Evolutionary conservation across 1,140 invertebrate species (phyloP), one percentile per base, ranked within the genome.

Genomic region (Drosophila pandora): DNA sequence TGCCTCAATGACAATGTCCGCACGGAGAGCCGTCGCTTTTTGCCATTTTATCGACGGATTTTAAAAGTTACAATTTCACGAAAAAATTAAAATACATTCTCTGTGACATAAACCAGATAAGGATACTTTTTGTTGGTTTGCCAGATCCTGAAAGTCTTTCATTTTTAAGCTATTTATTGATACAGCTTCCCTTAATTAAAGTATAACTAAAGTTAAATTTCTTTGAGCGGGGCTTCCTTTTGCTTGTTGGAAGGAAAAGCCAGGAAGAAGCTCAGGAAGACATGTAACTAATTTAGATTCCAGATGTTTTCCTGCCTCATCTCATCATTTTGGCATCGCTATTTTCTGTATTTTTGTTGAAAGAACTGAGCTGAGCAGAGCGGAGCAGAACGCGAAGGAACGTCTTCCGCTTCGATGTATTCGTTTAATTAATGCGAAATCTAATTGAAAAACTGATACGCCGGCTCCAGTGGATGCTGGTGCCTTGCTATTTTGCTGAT

Each of bases 401-500:
- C 43, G 37, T 60, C 64, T 59, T 47, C 57, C 43, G 54, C 45
- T 47, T 52, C 21, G 30, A 54, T 76, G 56, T 55, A 52, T 54
- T 70, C 63, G 76, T 76, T 77, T 82, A 80, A 77, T 81, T 76
- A 82, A 82, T 82, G 79, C 63, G 79, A 81, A 76, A 74, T 81
- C 78, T 80, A 81, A 82, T 82, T 80, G 73, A 77, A 76, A 77
- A 82, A 80, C 68, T 58, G 79, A 80, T 80, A 82, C 73, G 60
- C 62, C 25, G 57, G 43, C 37, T 62, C 61, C n/a, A 6, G n/a
- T 43, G 41, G 17, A 13, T 43, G 41, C 41, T 43, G n/a, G 4
- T 41, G 39, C 39, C 32, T 34, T 37, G 9, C 13, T n/a, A 13
- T 6, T 43, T 47, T 22, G 43, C 43, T 47, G 7, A 10, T 22